These are phyloP conservation scores for Austrolebias charrua DNA, from an alignment of 2,797 vertebrate species.

Conservation along the genomic window DNA sequence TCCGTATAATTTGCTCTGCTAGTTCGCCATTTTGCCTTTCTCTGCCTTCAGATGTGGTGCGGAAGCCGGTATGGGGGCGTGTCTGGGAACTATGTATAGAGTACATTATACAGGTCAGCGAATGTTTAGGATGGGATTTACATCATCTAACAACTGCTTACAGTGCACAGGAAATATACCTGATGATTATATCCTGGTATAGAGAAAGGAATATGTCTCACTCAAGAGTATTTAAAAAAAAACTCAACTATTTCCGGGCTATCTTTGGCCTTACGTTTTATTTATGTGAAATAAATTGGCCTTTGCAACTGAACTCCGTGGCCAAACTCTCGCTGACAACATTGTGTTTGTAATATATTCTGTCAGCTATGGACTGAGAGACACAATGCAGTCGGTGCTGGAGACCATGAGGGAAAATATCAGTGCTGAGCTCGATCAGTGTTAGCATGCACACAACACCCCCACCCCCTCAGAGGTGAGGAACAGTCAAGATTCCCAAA, in stretches of 20 bases:
- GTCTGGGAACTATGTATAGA: too few relatives aligned
- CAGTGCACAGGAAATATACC: too few relatives aligned
- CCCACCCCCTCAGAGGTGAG: conserved; percentile 12
- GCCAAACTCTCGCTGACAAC: background rate
- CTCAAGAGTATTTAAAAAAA: too few relatives aligned
- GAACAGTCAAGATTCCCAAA: conserved; percentile 20
- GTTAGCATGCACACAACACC: conserved; percentile 3
- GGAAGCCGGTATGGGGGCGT: too few relatives aligned
- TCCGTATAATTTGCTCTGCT: too few relatives aligned
- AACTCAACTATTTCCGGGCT: background rate
- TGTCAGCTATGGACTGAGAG: conserved; percentile 9
- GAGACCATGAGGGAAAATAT: conserved; percentile 26
- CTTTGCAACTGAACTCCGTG: conserved; percentile 12
- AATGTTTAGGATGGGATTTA: too few relatives aligned
- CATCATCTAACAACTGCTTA: too few relatives aligned
- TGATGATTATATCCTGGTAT: too few relatives aligned
- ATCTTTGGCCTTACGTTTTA: background rate
- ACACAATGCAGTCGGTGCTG: conserved; percentile 10
- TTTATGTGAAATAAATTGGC: background rate
- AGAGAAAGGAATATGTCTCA: too few relatives aligned
- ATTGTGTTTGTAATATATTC: conserved; percentile 12
- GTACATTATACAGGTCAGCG: too few relatives aligned
- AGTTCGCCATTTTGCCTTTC: too few relatives aligned
- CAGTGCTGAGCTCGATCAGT: conserved; percentile 20
- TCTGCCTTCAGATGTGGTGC: too few relatives aligned